phyloP scores from a whole-genome alignment of 2,113 vertebrate species.

The Pluvialis apricaria region DNA sequence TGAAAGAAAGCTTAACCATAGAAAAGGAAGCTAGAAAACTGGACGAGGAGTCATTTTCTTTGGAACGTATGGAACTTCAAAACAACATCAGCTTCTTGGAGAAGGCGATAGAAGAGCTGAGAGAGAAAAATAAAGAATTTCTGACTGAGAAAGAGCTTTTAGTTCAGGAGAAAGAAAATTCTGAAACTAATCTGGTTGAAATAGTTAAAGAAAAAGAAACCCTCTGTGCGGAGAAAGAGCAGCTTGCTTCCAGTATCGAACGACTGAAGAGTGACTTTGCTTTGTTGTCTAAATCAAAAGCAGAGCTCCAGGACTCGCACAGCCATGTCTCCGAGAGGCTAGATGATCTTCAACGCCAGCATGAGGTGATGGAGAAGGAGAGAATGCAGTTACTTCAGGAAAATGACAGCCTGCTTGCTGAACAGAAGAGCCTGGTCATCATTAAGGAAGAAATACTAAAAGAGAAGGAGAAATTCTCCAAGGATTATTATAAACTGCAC shows the following conservation, averaged over 20 bases:
- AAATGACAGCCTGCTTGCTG: conserved; percentile 54
- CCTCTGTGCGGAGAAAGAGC: conserved; percentile 58
- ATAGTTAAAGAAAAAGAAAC: conserved; percentile 69
- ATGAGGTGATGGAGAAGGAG: conserved; percentile 66
- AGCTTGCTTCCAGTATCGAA: conserved; percentile 67
- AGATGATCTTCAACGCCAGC: conserved; percentile 57
- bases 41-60: conserved; percentile 62
- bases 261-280: conserved; percentile 68
- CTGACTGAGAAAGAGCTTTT: conserved; percentile 68
- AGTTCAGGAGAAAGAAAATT: conserved; percentile 67
- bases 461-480: conserved; percentile 64
- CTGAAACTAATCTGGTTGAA: conserved; percentile 65
- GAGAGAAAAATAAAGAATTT: conserved; percentile 54
- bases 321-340: conserved; percentile 67
- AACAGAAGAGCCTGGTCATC: conserved; percentile 52
- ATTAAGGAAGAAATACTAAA: conserved; percentile 46
- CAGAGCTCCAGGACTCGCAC: conserved; percentile 65
- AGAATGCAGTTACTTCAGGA: conserved; percentile 52
- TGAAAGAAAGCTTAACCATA: conserved; percentile 58
- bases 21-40: conserved; percentile 70
- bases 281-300: conserved; percentile 69
- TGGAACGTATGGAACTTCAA: conserved; percentile 58
- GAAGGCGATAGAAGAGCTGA: conserved; percentile 63
- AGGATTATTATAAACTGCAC: conserved; percentile 48
- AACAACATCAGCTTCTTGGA: conserved; percentile 53